Base-by-base conservation (phyloP, 1,140 invertebrate genomes). In the Semibalanus balanoides region DNA sequence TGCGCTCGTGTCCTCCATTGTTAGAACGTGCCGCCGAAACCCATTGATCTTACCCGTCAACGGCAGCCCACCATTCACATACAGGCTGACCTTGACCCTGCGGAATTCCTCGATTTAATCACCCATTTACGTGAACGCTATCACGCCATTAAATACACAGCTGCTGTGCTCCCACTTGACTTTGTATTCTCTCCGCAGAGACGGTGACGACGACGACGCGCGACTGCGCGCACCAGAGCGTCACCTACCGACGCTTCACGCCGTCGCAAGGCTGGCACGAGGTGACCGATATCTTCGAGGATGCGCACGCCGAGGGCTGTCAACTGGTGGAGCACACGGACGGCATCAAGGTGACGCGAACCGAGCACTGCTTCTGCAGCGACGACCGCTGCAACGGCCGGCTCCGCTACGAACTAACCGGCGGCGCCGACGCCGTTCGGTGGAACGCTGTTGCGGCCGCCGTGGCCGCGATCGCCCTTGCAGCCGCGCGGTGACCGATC, bases 201-300 rank as follows among this genome's bases (percentile, higher is more conserved):
- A 84, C 86, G 76, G 85, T 91, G 31, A 88, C 87, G 72, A 87
- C 85, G 27, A 88, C 88, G 22, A 84, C 88, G 72, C 85, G 91
- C 70, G 90, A 89, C 76, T 94, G 92, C 80, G 90, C 92, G 0
- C 83, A 87, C 0, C 92, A 94, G 81, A 89, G 88, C 79, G 83
- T 89, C 76, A 85, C 84, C 9, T 86, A 87, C 77, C 87, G 88
- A 27, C 79, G 79, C 11, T 86, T 64, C 51, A 86, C 74, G 82
- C 74, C 43, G 85, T 43, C 84, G 89, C 76, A 85, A 85, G 1
- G 79, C 70, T 93, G 90, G 91, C 82, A 86, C 7, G 82, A 83
- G 28, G 86, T 88, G 78, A 85, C 87, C 30, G 83, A 86, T 76
- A 84, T 93, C 9, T 83, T 89, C 74, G 87, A 88, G 79, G 85